Evolutionary conservation across 2,113 vertebrate genomes (phyloP), one percentile per base, ranked within the genome.

Genomic region (Pseudonaja textilis): DNA sequence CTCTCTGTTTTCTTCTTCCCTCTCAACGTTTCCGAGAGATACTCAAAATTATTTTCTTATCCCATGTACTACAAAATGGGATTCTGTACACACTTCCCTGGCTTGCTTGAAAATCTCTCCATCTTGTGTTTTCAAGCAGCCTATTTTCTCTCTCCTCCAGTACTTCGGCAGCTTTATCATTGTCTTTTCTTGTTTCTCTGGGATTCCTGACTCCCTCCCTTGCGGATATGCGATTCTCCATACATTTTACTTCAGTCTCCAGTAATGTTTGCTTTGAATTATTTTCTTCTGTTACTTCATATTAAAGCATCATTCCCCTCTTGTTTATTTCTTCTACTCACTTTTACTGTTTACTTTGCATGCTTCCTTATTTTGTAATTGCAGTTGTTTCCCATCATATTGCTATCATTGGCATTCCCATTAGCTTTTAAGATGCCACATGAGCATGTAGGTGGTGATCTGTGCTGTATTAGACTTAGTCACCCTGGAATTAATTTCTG

Each of bases 121-220:
- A 90, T 93, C 89, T 87, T 87, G 91, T 74, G 61, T 89, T 55
- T 52, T 89, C 5, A 2, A 85, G 90, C 23, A 47, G 55, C 90
- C 59, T 56, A 56, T 85, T 91, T 57, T 57, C 88, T 57, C 34
- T 34, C 54, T 9, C 29, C 85, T 52, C 29, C 56, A 16, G 45
- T 20, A 50, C 85, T 39, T 42, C 23, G 42, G 45, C 85, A 56
- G 52, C 86, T 89, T 47, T 26, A 54, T 50, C 61, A 64, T 47
- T 25, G 45, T 25, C 29, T 47, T 85, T 29, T 29, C 85, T 23
- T 52, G 20, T 50, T 87, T 87, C 23, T 29, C 69, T 69, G 86
- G 47, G 86, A 45, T 22, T 39, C 39, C 50, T 57, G 34, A 39
- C 47, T 26, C 90, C 18, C 23, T 52, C 29, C 56, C 26, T 4